Base-by-base conservation (phyloP, 1,140 invertebrate genomes). In the Papilio xuthus region DNA sequence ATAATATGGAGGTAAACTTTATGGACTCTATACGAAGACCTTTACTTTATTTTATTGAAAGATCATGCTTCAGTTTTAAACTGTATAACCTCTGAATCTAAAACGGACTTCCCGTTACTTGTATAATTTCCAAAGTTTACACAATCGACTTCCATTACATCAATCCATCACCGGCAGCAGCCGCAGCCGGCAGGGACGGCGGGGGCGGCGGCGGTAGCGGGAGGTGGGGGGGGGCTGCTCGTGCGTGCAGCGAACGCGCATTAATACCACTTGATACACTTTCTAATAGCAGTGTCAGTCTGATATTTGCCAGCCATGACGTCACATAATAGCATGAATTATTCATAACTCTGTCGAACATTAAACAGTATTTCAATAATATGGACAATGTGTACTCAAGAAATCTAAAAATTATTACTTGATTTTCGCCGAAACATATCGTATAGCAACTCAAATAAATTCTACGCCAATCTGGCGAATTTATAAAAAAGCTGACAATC, bases 141-240 rank as follows among this genome's bases (percentile, higher is more conserved):
- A 28, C 26, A 28, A 67, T 67, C 26, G 10, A 67, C 60, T 67
- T 67, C 60, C 26, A 67, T 67, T 67, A 32, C 60, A 67, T 67
- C 60, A 67, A 67, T 67, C 60, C 28, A 28, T 67, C 23, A 60
- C 23, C 56, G 23, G 13, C 7, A 12, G 23, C 60, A 18, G 60
- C 60, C 60, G n/a, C n/a, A n/a, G n/a, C n/a, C n/a, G n/a, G n/a
- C n/a, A n/a, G n/a, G n/a, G n/a, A n/a, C n/a, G n/a, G n/a, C n/a
- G n/a, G n/a, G n/a, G n/a, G n/a, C n/a, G n/a, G n/a, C n/a, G n/a
- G n/a, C n/a, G n/a, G n/a, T n/a, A n/a, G n/a, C n/a, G n/a, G n/a
- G n/a, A n/a, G n/a, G n/a, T n/a, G n/a, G n/a, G n/a, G n/a, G 60
- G 4, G 4, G 15, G 60, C 15, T 6, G 53, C n/a, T 15, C 53